Base-by-base conservation (phyloP, 1,140 invertebrate genomes). In the Pissodes strobi region DNA sequence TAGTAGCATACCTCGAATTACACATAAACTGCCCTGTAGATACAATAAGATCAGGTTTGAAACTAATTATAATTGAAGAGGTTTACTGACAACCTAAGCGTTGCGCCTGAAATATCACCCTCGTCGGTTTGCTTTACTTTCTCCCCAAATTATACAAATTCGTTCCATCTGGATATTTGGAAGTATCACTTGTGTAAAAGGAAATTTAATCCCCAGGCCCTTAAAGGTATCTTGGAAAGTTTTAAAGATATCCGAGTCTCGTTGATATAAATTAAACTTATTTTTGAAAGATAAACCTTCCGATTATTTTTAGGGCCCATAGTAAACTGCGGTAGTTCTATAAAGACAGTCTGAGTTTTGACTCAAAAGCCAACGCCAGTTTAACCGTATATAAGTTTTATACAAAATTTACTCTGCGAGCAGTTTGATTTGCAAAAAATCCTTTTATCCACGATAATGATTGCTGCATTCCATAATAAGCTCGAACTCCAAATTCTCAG, bases 91-190 rank as follows among this genome's bases (percentile, higher is more conserved):
- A 38, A n/a, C 19, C 23, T 46, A 46, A 59, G 19, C 27, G 41
- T 52, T 61, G 21, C 13, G 15, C 58, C 46, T 22, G 48, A 59
- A 59, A 59, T 59, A 48, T 25, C 22, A 19, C 27, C 41, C 27
- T 38, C 21, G 21, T 10, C 13, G 41, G 38, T 57, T 57, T 43
- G 41, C 55, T 57, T 57, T 57, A 13, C 55, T 61, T 51, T 61
- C 58, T 38, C 46, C 45, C 45, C 23, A 61, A 61, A 61, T 61
- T 51, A 61, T 61, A 51, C 46, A 27, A 61, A 61, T 61, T 61
- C 46, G 51, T 25, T 59, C 43, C 30, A 17, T 23, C 19, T 27
- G 18, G 30, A 48, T 48, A 59, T 46, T 59, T 59, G 27, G 17
- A 48, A 59, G 56, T 48, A 48, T 57, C 55, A 57, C 55, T 57